Evolutionary conservation across 1,140 invertebrate genomes (phyloP).

Genomic region (Brachystomella parvula): DNA sequence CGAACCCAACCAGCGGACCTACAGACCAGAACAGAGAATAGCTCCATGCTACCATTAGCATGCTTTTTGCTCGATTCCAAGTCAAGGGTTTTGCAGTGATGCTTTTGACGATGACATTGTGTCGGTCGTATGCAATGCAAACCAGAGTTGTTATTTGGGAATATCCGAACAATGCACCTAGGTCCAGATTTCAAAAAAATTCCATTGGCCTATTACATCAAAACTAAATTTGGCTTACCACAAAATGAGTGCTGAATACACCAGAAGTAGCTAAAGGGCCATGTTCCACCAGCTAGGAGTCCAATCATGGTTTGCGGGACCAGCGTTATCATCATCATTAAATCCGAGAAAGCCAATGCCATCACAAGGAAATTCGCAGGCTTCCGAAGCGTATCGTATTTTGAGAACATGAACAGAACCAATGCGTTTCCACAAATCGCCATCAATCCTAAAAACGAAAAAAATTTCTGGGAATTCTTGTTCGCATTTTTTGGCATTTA

Average conservation of each 20-base stretch:
- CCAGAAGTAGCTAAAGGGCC: neutral
- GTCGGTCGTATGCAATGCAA: slow-evolving; percentile 41
- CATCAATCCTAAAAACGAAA: neutral
- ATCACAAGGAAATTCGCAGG: neutral
- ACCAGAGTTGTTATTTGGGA: slow-evolving; percentile 39
- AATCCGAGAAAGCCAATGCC: neutral
- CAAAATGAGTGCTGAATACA: neutral
- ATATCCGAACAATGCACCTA: slow-evolving; percentile 40
- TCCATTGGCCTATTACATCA: neutral
- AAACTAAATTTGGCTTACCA: neutral
- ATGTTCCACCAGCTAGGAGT: neutral
- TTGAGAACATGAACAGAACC: neutral
- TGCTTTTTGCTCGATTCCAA: slow-evolving; percentile 28
- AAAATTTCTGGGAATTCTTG: too few species aligned
- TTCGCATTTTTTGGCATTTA: too few species aligned
- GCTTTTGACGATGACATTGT: slow-evolving; percentile 42
- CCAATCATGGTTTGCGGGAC: neutral
- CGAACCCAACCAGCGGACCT: slow-evolving; percentile 41
- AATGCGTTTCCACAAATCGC: neutral
- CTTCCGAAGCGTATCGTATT: neutral
- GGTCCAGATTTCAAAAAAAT: neutral
- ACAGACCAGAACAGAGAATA: slow-evolving; percentile 38
- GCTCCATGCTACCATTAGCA: slow-evolving; percentile 39
- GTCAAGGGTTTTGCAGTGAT: slow-evolving; percentile 39
- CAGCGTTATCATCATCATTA: neutral